A percentile compares a stretch with the other conserved stretches of the same genome.
Conservation (phyloP, 2,797 vertebrate genomes). For the Steatocranus sp. region DNA sequence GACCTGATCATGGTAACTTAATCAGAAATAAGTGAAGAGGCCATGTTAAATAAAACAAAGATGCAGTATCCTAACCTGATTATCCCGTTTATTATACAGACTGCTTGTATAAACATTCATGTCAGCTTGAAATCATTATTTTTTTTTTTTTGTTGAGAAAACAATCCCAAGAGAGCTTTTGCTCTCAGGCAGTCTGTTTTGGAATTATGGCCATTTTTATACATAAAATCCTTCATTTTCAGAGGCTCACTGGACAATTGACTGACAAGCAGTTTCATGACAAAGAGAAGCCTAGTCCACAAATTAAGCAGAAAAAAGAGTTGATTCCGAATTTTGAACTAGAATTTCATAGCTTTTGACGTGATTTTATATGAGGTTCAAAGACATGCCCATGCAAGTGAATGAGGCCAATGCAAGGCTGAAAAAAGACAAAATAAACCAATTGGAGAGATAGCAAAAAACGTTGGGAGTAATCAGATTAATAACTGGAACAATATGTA, state of each 20-base stretch:
- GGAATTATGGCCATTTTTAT: not conserved
- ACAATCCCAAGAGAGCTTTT: constrained; percentile 14
- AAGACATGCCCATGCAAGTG: not conserved
- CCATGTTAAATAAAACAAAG: not conserved
- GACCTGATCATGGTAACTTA: constrained; percentile 22
- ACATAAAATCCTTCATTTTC: not conserved
- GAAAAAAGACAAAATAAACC: not conserved
- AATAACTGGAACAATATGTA: not conserved
- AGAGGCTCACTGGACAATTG: not conserved
- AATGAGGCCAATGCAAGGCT: not conserved
- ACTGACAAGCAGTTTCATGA: not conserved
- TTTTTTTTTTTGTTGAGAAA: not conserved
- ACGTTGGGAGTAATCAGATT: not conserved
- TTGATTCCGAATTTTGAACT: not conserved
- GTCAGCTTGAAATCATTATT: not conserved
- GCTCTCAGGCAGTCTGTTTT: not conserved
- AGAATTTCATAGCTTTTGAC: not conserved
- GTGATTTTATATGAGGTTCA: not conserved
- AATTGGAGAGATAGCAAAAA: not conserved
- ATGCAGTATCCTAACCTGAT: not conserved
- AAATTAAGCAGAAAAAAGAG: not conserved
- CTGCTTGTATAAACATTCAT: not conserved
- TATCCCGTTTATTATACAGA: not conserved
- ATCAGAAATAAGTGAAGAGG: constrained; percentile 11
- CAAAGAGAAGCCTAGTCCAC: not conserved